Base-by-base conservation (phyloP, 2,797 vertebrate species). In the Pangasius krempfi region DNA sequence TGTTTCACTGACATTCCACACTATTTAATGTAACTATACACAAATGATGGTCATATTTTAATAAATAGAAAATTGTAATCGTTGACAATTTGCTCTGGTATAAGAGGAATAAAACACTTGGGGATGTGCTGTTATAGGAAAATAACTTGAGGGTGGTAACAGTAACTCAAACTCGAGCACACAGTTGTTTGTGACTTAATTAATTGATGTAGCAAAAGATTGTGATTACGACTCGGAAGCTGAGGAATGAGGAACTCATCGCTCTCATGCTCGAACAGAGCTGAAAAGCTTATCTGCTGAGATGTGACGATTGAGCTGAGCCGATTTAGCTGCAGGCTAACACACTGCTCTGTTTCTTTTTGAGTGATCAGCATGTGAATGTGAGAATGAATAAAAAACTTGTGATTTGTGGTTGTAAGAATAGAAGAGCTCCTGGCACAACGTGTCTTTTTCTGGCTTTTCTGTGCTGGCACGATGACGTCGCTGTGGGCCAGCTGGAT, bases 401-500 rank as follows among this genome's bases (percentile, higher is more conserved):
- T 68, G 86, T 50, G 66, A 44, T 87, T 91, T 91, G 68, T 86
- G 66, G 76, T 84, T 81, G 78, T 87, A 60, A 64, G 86, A 84
- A 76, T 73, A 76, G 86, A 90, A 89, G 87, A 88, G 88, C 88
- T 87, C 75, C 25, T 85, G 85, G 89, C 84, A 84, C 64, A 70
- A 10, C 52, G 62, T 80, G 87, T 87, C 50, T 78, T 87, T 87
- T 30, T 68, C 87, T 33, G 60, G 87, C 82, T 78, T 84, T 85
- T 89, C 60, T n/a, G 58, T 68, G 70, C 92, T 93, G 89, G 88
- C 72, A n/a, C 52, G 25, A 76, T 86, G 76, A 93, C 91, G 82
- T 91, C 90, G 80, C 52, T 60, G 64, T 80, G 62, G 81, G 54
- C 82, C 60, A 73, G 89, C 87, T 92, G 93, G 93, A 93, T 92